Evolutionary conservation across 2,113 vertebrate genomes (phyloP).

Genomic region (Heterotis niloticus): DNA sequence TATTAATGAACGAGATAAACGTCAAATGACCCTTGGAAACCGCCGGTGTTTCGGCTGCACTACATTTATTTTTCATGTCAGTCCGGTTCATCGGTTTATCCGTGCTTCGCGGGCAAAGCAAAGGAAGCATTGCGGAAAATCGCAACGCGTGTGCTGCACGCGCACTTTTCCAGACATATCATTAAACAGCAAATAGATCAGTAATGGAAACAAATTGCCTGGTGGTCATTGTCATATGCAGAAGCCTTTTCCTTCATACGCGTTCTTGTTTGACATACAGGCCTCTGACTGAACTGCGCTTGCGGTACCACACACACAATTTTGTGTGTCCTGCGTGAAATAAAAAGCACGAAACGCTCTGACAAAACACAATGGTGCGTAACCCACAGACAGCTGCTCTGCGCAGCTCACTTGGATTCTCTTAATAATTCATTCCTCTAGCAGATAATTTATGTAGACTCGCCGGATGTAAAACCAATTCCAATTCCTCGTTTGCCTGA

Average conservation of each 20-base stretch:
- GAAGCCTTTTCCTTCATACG: too few relatives aligned
- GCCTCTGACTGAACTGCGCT: too few relatives aligned
- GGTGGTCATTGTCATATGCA: too few relatives aligned
- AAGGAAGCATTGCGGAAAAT: not conserved
- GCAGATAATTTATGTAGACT: not conserved
- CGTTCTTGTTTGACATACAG: too few relatives aligned
- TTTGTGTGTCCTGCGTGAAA: too few relatives aligned
- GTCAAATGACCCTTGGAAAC: constrained; percentile 5
- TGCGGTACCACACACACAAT: not conserved
- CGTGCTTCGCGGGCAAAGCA: too few relatives aligned
- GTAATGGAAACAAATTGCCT: too few relatives aligned
- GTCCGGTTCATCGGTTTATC: not conserved
- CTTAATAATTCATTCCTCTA: not conserved
- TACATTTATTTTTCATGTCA: not conserved
- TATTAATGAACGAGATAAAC: constrained; percentile 48
- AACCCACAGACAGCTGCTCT: not conserved
- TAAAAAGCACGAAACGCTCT: not conserved
- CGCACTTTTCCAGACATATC: not conserved
- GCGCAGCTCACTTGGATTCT: not conserved
- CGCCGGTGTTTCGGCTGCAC: not conserved
- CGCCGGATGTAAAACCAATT: not conserved
- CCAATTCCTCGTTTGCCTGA: not conserved
- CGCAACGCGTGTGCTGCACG: not conserved
- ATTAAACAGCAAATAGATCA: too few relatives aligned
- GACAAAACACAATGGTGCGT: not conserved